These are phyloP conservation scores for Tapera naevia DNA, from an alignment of 2,797 vertebrate species.

Conservation along the genomic window DNA sequence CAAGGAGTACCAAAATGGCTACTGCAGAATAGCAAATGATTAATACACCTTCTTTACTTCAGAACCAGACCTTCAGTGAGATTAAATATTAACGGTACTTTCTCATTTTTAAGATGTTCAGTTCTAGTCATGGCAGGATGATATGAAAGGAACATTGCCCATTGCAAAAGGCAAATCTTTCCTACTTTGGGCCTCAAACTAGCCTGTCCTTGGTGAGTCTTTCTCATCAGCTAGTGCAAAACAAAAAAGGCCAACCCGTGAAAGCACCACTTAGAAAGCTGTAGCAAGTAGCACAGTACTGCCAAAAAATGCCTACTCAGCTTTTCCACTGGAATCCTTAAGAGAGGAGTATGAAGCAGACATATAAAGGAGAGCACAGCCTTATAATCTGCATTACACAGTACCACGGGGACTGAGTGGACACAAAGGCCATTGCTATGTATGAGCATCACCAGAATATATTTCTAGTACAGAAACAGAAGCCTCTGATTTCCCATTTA, in stretches of 20 bases:
- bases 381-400: background rate
- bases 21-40: background rate
- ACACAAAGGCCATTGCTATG: background rate
- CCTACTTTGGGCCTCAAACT: background rate
- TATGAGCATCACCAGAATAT: background rate
- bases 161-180: background rate
- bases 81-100: background rate
- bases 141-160: background rate
- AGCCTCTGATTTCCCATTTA: background rate
- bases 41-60: background rate
- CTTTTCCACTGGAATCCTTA: background rate
- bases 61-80: background rate
- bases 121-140: background rate
- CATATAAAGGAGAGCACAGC: background rate
- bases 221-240: background rate
- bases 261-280: background rate
- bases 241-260: background rate
- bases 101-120: background rate
- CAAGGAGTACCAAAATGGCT: background rate
- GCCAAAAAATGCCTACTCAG: background rate
- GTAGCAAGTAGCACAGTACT: background rate
- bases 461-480: background rate
- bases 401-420: background rate
- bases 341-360: background rate
- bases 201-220: rapidly evolving